These are phyloP conservation scores for Andrena dorsata DNA, from an alignment of 2,888 invertebrate genomes.

Conservation along the genomic window DNA sequence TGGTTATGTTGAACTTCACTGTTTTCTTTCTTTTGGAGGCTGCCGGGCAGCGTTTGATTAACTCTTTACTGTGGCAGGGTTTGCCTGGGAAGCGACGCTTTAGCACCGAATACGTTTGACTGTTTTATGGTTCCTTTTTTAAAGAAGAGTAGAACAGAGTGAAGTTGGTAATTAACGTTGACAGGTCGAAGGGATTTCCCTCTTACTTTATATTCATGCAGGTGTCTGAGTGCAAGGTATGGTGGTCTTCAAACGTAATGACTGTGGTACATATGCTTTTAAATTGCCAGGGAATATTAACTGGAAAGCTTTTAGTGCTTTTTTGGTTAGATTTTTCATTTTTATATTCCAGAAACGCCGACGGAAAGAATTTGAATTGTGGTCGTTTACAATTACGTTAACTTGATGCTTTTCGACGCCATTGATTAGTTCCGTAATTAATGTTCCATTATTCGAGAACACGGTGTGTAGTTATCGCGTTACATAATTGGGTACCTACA, in stretches of 20 bases:
- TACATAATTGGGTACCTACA: slow-evolving; percentile 56
- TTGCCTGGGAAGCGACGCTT: slow-evolving; percentile 4
- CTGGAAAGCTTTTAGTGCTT: too few relatives aligned
- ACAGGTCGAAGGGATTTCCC: neutral
- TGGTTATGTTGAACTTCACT: slow-evolving; percentile 25
- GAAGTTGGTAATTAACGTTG: slow-evolving; percentile 10
- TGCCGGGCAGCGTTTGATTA: slow-evolving; percentile 31
- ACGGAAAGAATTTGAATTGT: neutral
- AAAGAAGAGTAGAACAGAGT: neutral
- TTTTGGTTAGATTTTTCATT: neutral
- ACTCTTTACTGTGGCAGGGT: slow-evolving; percentile 16
- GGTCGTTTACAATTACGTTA: neutral
- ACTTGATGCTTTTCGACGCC: slow-evolving; percentile 20
- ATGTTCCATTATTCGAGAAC: slow-evolving; percentile 56
- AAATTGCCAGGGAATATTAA: too few relatives aligned
- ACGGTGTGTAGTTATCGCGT: slow-evolving; percentile 50
- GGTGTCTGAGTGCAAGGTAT: too few relatives aligned
- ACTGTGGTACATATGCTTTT: too few relatives aligned
- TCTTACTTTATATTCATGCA: neutral
- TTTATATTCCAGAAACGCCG: neutral
- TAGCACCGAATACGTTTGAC: slow-evolving; percentile 6
- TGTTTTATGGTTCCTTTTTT: neutral
- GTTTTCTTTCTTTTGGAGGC: slow-evolving; percentile 30
- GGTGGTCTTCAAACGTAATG: too few relatives aligned
- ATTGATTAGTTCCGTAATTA: slow-evolving; percentile 56